These are phyloP conservation scores for Rhinichthys klamathensis DNA, from an alignment of 2,113 vertebrate genomes.

Conservation along the genomic window DNA sequence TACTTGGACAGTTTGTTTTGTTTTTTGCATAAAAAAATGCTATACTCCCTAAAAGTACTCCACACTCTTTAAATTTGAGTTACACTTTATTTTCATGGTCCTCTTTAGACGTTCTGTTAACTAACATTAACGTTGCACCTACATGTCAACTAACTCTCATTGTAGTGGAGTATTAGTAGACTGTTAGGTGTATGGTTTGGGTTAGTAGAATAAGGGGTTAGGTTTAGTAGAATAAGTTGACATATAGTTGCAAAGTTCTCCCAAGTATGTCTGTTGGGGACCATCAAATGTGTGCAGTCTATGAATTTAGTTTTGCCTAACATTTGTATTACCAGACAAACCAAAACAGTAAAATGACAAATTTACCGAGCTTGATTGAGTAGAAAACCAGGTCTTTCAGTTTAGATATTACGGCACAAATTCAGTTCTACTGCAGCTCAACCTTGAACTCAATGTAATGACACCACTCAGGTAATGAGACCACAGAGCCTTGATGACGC, in stretches of 20 bases:
- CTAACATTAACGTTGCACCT: too few species aligned
- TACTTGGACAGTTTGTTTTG: not conserved
- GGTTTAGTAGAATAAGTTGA: too few species aligned
- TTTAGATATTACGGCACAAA: constrained; percentile 31
- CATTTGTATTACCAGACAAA: not conserved
- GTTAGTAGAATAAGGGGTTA: too few species aligned
- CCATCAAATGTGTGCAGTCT: not conserved
- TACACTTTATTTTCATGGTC: too few species aligned
- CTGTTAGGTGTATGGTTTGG: too few species aligned
- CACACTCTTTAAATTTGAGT: too few species aligned
- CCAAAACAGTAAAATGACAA: constrained; percentile 26
- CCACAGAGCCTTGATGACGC: constrained; percentile 39
- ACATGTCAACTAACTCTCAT: too few species aligned
- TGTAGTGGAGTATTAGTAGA: too few species aligned
- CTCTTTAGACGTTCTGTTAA: too few species aligned
- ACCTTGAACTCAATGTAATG: constrained; percentile 33
- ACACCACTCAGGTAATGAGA: constrained; percentile 40
- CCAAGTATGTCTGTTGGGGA: too few species aligned
- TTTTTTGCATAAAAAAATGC: not conserved
- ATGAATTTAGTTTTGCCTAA: not conserved
- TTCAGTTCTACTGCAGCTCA: constrained; percentile 11
- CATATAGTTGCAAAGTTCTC: too few species aligned
- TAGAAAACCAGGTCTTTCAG: constrained; percentile 30
- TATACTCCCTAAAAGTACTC: too few species aligned
- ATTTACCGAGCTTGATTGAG: constrained; percentile 2